Conservation (phyloP, 35 echinoderm and acorn worm genomes). For the Ophiothrix spiculata region DNA sequence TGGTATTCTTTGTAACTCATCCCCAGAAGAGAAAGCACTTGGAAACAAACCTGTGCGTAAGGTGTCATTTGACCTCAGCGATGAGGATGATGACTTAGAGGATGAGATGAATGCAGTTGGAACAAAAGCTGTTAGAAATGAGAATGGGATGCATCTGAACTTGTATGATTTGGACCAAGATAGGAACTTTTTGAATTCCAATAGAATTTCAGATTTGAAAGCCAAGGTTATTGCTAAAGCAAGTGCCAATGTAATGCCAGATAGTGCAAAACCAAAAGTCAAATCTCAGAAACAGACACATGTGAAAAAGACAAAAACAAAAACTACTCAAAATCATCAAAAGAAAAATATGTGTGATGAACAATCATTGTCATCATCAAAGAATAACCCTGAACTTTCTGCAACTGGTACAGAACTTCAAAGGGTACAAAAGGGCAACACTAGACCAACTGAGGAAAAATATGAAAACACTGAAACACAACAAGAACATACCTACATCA, state of each 20-base stretch:
- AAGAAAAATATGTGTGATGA: not conserved
- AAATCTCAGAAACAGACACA: not conserved
- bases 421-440: not conserved
- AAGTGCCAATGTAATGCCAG: slow-evolving; percentile 39
- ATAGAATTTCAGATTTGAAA: slow-evolving; percentile 36
- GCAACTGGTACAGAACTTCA: not conserved
- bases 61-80: slow-evolving; percentile 37
- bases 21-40: not conserved
- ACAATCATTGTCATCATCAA: not conserved
- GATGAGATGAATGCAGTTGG: not conserved
- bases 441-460: not conserved
- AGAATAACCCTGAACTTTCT: not conserved
- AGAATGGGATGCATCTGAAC: not conserved
- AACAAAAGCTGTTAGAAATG: not conserved
- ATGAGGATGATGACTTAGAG: not conserved
- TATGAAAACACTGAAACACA: not conserved
- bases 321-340: not conserved
- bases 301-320: not conserved
- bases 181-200: not conserved
- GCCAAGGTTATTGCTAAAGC: slow-evolving; percentile 56
- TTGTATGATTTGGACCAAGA: not conserved
- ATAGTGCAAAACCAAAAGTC: slow-evolving; percentile 3
- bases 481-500: not conserved
- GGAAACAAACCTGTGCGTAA: not conserved
- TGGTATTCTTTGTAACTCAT: not conserved